Percentiles rank a stretch among this genome's conserved stretches.
Evolutionary conservation across 2,888 invertebrate species (phyloP).

Genomic region (Bibio marci): DNA sequence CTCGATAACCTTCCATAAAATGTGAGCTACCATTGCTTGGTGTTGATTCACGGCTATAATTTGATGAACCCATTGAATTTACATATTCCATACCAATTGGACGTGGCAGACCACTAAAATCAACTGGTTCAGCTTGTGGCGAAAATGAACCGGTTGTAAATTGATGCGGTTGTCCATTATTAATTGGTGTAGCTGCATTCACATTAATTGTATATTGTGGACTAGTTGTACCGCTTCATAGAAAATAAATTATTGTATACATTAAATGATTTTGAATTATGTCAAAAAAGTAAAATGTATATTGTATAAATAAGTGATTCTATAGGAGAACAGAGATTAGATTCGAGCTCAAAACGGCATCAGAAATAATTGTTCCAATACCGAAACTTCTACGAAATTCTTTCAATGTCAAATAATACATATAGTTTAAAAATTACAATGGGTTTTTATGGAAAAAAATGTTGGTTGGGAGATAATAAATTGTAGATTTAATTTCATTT

Average conservation of each 20-base stretch:
- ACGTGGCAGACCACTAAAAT: constrained; percentile 40
- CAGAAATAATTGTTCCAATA: too few relatives aligned
- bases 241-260: neutral
- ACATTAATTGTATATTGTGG: constrained; percentile 31
- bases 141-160: constrained; percentile 30
- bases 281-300: too few relatives aligned
- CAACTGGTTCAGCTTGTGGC: constrained; percentile 43
- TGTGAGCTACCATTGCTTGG: constrained; percentile 67
- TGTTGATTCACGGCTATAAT: constrained; percentile 61
- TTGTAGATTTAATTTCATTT: too few relatives aligned
- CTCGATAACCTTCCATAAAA: constrained; percentile 64
- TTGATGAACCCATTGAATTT: constrained; percentile 31
- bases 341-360: too few relatives aligned
- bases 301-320: too few relatives aligned
- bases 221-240: constrained; percentile 34
- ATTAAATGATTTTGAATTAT: neutral
- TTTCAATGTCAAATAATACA: too few relatives aligned
- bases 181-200: constrained; percentile 23
- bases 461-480: too few relatives aligned
- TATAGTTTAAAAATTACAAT: too few relatives aligned
- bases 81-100: constrained; percentile 31
- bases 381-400: too few relatives aligned
- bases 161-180: too few relatives aligned
- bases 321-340: too few relatives aligned
- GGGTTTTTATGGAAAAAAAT: too few relatives aligned